These are phyloP conservation scores for Papilio glaucus DNA, from an alignment of 1,140 invertebrate species.

Conservation along the genomic window DNA sequence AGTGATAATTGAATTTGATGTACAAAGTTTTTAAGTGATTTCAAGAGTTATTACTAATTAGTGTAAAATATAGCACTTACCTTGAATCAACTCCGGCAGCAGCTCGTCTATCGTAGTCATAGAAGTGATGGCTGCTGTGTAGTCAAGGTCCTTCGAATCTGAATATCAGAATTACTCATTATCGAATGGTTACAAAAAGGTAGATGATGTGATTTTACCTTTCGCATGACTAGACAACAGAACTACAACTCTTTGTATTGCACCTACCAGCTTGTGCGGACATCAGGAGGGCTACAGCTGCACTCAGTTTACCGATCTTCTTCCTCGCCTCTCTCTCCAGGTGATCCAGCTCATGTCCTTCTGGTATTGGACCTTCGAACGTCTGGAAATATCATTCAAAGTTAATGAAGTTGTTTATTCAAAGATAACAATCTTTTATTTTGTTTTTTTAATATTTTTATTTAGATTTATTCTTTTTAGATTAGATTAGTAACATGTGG, in stretches of 20 bases:
- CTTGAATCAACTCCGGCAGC: constrained; percentile 58
- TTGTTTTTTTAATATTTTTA: too few relatives aligned
- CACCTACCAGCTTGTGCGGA: constrained; percentile 62
- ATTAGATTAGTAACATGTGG: too few relatives aligned
- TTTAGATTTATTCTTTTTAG: too few relatives aligned
- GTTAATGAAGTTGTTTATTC: too few relatives aligned
- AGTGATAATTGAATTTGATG: too few relatives aligned
- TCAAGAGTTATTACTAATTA: too few relatives aligned
- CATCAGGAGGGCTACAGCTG: constrained; percentile 60
- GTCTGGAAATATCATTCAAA: constrained; percentile 44
- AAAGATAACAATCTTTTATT: too few relatives aligned
- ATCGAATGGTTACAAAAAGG: neutral
- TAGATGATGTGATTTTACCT: too few relatives aligned
- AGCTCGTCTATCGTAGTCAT: constrained; percentile 68
- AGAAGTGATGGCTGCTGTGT: constrained; percentile 60
- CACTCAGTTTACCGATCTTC: constrained; percentile 61
- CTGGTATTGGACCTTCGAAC: constrained; percentile 47
- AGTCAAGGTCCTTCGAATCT: constrained; percentile 68
- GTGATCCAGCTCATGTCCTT: constrained; percentile 41
- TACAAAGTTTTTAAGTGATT: too few relatives aligned
- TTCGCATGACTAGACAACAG: too few relatives aligned
- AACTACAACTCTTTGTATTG: too few relatives aligned
- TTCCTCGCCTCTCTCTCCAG: constrained; percentile 50
- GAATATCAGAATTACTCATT: too few relatives aligned
- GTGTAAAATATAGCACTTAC: constrained; percentile 49